Base-by-base conservation (phyloP, 2,888 invertebrate genomes). In the Conchocele bisecta region DNA sequence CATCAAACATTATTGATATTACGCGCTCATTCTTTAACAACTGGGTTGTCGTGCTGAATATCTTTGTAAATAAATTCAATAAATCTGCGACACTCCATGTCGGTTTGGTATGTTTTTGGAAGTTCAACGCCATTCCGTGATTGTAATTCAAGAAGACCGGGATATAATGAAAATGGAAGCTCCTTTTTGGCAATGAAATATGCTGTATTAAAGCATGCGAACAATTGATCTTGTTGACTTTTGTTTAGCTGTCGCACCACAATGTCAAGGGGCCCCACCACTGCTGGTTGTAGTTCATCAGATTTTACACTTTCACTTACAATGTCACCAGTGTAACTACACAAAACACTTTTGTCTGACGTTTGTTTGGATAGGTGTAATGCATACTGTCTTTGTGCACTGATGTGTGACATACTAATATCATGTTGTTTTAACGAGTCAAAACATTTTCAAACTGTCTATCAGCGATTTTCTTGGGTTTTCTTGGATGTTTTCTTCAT, bases 1-100 rank as follows among this genome's bases (percentile, higher is more conserved):
- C 63, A 56, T 64, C 71, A 65, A 72, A 68, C 41, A 72, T 50
- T 15, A 72, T 57, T 24, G 64, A 67, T 17, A 56, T 35, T 29
- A 56, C 59, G 5, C 33, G 50, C 17, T 58, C 53, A 59, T 70
- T 46, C 29, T 53, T 65, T 9, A 69, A 13, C 9, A 31, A 11
- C 46, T 57, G 29, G 48, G 26, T 35, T 29, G n/a, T 35, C 35
- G n/a, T n/a, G n/a, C n/a, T n/a, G n/a, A n/a, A n/a, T n/a, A n/a
- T 61, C 50, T 35, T 51, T 37, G 42, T 41, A 56, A 29, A 61
- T 68, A 41, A 31, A 56, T 44, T 56, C 39, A 41, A 69, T 56
- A 64, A 69, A 64, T 26, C 63, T 53, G 44, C 68, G 46, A 51
- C 69, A 70, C n/a, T 61, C 57, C 48, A 46, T 42, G 15, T 57